Base-by-base conservation (phyloP, 2,113 vertebrate species). In the Atherinomorus stipes region DNA sequence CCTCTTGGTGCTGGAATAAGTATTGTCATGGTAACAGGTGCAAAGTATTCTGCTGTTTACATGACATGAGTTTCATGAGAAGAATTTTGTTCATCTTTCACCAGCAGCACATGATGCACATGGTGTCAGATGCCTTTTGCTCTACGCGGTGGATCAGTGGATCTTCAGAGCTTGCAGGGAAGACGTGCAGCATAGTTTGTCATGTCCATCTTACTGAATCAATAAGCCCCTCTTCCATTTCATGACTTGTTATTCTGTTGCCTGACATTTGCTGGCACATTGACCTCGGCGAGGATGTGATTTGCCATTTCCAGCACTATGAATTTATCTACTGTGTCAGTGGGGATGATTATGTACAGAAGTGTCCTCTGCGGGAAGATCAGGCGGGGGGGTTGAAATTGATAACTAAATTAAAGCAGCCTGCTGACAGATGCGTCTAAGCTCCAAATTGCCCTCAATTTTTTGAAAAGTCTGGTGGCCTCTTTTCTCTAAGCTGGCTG, bases 321-420 rank as follows among this genome's bases (percentile, higher is more conserved):
- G 64, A 76, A 76, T 71, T 62, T 31, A 85, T 81, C 64, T 45
- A n/a, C 60, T n/a, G 59, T 63, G 56, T 85, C 75, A 69, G 57
- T 26, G 9, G 62, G 28, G 44, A 71, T 88, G 69, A 69, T 77
- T 83, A 42, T 69, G 42, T 73, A 9, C 12, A 1, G 16, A n/a
- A 19, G 62, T 66, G 6, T 70, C 56, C 64, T 74, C 64, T 45
- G 56, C 11, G 22, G 68, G 56, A 42, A 61, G 59, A 81, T 64
- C 28, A 66, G 40, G 51, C 40, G 13, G 13, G 26, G 26, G 47
- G 65, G 73, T 74, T 84, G 60, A 81, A 78, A 73, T 68, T 62
- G 52, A 84, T 83, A 71, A 21, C 71, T 61, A 61, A 68, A 77
- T 80, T 40, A 83, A 88, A 83, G 65, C 53, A 0, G 59, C 61